Evolutionary conservation across 2,888 invertebrate species (phyloP).

Genomic region (Agapostemon virescens): DNA sequence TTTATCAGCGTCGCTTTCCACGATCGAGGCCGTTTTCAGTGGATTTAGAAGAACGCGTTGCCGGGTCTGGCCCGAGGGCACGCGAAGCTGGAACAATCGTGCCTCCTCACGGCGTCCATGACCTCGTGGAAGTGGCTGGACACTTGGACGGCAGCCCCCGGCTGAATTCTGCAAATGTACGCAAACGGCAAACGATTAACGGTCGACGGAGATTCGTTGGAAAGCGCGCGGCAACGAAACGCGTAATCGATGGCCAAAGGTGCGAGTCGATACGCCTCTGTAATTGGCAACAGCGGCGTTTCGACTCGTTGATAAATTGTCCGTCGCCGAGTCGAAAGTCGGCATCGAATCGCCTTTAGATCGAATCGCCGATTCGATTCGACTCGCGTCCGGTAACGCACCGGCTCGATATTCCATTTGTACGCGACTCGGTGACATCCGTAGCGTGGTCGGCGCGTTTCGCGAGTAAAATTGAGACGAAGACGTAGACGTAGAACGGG

Average conservation of each 20-base stretch:
- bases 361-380: neutral
- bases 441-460: neutral
- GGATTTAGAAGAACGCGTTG: conserved; percentile 67
- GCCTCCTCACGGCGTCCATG: conserved; percentile 86
- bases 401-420: neutral
- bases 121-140: conserved; percentile 88
- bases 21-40: conserved; percentile 3
- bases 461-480: conserved; percentile 32
- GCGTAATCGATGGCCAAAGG: conserved; percentile 46
- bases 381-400: neutral
- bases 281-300: conserved; percentile 11
- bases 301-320: neutral
- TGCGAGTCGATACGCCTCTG: neutral
- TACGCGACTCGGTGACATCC: no score
- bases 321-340: conserved; percentile 18
- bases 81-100: conserved; percentile 86
- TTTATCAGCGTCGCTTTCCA: conserved; percentile 38
- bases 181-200: conserved; percentile 59
- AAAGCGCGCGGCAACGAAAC: conserved; percentile 38
- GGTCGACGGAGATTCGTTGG: conserved; percentile 34
- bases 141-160: conserved; percentile 83
- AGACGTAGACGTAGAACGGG: neutral
- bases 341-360: neutral
- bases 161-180: conserved; percentile 83
- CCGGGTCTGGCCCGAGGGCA: conserved; percentile 80